These are phyloP conservation scores for Pteropus rufus DNA, from an alignment of 2,797 vertebrate species.

Conservation along the genomic window DNA sequence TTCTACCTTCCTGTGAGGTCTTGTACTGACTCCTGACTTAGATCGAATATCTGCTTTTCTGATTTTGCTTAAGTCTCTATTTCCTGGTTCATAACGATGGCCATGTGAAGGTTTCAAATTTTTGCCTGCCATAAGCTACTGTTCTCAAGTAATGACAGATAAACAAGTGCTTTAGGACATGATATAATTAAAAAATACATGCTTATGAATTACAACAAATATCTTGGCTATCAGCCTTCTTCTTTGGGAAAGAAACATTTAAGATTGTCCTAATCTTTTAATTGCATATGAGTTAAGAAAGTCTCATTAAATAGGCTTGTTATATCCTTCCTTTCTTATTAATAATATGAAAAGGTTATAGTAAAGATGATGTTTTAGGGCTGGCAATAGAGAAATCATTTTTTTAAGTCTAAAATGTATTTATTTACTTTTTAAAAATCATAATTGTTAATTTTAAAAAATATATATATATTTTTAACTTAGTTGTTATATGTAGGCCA, in stretches of 20 bases:
- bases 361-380: not conserved
- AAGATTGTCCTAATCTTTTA: not conserved
- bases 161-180: not conserved
- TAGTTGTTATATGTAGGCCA: not conserved
- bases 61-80: not conserved
- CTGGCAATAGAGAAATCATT: not conserved
- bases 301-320: not conserved
- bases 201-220: not conserved
- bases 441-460: not conserved
- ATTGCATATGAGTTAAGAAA: not conserved
- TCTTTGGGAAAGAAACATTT: not conserved
- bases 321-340: not conserved
- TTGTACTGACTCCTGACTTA: not conserved
- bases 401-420: not conserved
- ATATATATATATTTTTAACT: not conserved
- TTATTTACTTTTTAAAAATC: not conserved
- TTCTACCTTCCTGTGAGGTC: not conserved
- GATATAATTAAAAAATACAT: not conserved
- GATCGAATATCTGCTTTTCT: constrained; percentile 17
- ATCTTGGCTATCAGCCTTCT: not conserved
- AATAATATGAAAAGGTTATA: not conserved
- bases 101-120: not conserved
- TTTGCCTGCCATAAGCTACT: not conserved
- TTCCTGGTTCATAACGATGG: not conserved
- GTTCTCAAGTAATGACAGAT: not conserved